phyloP scores from a whole-genome alignment of 2,113 vertebrate genomes.

The Herpetotheres cachinnans region DNA sequence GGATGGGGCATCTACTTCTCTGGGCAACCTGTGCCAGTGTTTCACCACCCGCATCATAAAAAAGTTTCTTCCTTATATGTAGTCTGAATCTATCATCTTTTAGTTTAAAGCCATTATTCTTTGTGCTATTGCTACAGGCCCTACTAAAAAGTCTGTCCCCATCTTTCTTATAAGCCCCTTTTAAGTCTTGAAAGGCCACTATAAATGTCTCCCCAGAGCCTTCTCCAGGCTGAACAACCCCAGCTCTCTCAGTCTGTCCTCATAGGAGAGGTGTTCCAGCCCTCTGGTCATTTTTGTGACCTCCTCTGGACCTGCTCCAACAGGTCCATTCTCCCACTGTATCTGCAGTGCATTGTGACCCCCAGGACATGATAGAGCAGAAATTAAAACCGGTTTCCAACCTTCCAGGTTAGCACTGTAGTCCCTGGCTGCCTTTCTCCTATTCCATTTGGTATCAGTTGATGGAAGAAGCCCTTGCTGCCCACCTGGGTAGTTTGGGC shows the following conservation, averaged over 20 bases:
- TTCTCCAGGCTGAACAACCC: not conserved
- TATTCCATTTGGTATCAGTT: rapidly evolving
- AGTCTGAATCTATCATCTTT: not conserved
- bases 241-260: not conserved
- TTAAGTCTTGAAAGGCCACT: not conserved
- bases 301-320: not conserved
- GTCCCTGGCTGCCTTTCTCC: not conserved
- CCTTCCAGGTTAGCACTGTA: not conserved
- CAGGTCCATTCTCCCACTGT: not conserved
- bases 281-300: not conserved
- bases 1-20: not conserved
- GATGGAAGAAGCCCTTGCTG: not conserved
- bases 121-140: not conserved
- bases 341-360: not conserved
- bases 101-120: not conserved
- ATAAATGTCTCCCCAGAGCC: not conserved
- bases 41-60: rapidly evolving
- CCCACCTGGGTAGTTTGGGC: not conserved
- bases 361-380: not conserved
- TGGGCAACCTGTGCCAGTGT: not conserved
- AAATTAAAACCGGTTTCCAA: not conserved
- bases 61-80: not conserved
- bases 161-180: not conserved
- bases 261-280: not conserved
- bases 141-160: not conserved